phyloP scores from a whole-genome alignment of 2,113 vertebrate genomes.

The Brachyhypopomus gauderio region DNA sequence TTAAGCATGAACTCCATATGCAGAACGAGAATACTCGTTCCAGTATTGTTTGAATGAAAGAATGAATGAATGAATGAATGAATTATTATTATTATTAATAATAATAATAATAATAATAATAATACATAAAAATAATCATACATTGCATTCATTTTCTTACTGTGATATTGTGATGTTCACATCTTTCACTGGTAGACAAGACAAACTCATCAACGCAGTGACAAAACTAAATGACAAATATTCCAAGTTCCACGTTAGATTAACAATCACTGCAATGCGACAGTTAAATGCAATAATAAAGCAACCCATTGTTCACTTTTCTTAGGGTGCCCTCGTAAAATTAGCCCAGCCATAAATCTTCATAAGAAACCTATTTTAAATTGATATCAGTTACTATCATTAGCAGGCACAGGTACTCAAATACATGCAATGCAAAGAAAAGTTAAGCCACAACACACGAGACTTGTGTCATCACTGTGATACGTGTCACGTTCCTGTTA shows the following conservation, averaged over 20 bases:
- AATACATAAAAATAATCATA: not conserved
- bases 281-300: conserved; percentile 72
- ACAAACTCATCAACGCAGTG: conserved; percentile 44
- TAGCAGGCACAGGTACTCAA: conserved; percentile 30
- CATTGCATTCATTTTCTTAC: not conserved
- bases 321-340: conserved; percentile 65
- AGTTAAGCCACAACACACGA: conserved; percentile 30
- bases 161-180: conserved; percentile 59
- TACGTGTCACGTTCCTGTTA: conserved; percentile 13
- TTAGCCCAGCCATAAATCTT: conserved; percentile 61
- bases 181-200: conserved; percentile 50
- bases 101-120: not conserved
- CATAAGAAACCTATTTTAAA: conserved; percentile 59
- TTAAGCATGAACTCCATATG: not conserved
- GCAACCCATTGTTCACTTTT: conserved; percentile 68
- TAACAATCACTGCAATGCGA: conserved; percentile 67
- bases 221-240: conserved; percentile 62
- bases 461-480: conserved; percentile 33
- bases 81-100: not conserved
- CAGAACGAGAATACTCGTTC: not conserved
- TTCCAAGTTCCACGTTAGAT: conserved; percentile 66
- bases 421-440: conserved; percentile 32
- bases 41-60: too few species aligned
- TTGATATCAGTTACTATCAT: conserved; percentile 60
- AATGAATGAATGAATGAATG: too few species aligned